Conservation (phyloP, 2,797 vertebrate genomes). For the Saguinus oedipus region DNA sequence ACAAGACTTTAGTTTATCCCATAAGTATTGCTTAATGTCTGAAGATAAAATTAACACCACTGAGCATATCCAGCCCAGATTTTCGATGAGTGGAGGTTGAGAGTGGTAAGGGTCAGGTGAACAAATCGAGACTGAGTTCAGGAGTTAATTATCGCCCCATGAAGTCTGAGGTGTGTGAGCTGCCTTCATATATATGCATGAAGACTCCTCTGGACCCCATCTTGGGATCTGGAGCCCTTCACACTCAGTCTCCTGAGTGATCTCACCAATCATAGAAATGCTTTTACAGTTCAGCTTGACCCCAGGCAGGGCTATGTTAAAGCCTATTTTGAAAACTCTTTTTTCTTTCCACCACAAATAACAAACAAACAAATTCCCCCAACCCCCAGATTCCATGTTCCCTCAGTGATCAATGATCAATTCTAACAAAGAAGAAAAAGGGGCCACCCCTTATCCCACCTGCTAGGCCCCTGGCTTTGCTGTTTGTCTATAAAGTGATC, state of each 20-base stretch:
- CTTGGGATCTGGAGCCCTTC: neutral
- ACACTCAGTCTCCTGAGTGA: neutral
- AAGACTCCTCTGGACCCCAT: neutral
- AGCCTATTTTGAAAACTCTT: neutral
- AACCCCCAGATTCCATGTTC: neutral
- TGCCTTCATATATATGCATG: fast-evolving
- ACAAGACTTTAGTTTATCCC: neutral
- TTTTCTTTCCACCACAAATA: neutral
- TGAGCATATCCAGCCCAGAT: neutral
- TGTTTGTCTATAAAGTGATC: neutral
- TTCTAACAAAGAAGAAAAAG: neutral
- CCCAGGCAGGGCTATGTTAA: neutral
- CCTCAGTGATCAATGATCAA: neutral
- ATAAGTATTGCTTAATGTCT: neutral
- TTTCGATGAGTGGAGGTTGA: neutral
- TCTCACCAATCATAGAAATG: neutral
- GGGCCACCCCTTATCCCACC: fast-evolving
- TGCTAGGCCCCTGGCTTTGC: neutral
- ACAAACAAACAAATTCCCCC: neutral
- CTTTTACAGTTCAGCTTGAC: neutral
- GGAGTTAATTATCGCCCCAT: neutral
- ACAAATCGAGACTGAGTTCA: neutral
- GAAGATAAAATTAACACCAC: neutral
- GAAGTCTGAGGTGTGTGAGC: neutral
- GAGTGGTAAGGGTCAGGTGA: neutral